Conservation (phyloP, 2,113 vertebrate species). For the Micronycteris hirsuta region DNA sequence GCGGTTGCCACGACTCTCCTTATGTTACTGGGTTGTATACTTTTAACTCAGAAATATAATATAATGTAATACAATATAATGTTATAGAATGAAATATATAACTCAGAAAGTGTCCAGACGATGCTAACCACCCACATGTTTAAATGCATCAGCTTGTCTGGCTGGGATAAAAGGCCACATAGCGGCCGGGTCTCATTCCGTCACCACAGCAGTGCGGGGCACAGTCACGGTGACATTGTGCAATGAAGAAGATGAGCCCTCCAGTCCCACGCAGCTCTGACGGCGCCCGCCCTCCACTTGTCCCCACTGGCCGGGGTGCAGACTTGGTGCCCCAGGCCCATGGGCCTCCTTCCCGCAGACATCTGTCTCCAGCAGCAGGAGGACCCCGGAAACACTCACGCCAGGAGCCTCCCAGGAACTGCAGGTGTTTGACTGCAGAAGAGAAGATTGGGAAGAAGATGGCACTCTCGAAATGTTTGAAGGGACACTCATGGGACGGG, state of each 20-base stretch:
- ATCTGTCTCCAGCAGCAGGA: accelerated
- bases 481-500: background rate
- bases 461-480: background rate
- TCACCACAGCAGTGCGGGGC: too few species aligned
- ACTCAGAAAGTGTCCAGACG: background rate
- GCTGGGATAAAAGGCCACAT: background rate
- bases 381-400: background rate
- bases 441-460: background rate
- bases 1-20: background rate
- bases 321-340: accelerated
- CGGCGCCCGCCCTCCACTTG: background rate
- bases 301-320: background rate
- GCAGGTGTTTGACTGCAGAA: too few species aligned
- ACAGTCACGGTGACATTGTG: background rate
- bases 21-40: background rate
- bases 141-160: background rate
- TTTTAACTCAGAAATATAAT: too few species aligned
- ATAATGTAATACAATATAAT: too few species aligned
- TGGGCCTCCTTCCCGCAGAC: background rate
- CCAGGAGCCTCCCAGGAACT: background rate
- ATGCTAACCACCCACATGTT: background rate
- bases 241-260: background rate
- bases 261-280: accelerated
- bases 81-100: too few species aligned
- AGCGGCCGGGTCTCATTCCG: background rate